Conservation (phyloP, 1,140 invertebrate species). For the Rhyacophila brunnea region DNA sequence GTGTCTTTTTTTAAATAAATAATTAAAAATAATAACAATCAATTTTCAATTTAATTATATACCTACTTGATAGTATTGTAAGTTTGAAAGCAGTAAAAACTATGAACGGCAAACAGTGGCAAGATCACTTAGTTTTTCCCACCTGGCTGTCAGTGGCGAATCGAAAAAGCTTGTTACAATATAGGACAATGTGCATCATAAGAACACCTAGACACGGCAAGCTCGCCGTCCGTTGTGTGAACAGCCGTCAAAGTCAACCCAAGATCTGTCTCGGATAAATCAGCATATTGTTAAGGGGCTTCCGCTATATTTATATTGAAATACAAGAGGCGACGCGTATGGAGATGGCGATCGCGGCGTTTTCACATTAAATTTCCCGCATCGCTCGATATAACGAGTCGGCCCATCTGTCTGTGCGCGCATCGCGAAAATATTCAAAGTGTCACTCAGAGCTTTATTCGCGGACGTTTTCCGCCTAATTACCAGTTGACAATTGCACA, state of each 20-base stretch:
- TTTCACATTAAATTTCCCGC: constrained; percentile 7
- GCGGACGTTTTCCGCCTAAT: too few relatives aligned
- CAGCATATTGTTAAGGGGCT: constrained; percentile 32
- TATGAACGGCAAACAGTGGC: too few relatives aligned
- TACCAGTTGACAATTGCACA: too few relatives aligned
- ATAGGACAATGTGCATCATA: constrained; percentile 5
- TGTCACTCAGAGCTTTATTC: too few relatives aligned
- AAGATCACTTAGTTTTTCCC: too few relatives aligned
- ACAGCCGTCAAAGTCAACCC: constrained; percentile 13
- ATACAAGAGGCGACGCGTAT: constrained; percentile 4
- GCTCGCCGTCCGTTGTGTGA: constrained; percentile 5
- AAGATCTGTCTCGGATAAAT: constrained; percentile 23
- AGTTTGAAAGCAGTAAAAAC: too few relatives aligned
- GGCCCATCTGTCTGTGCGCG: not conserved
- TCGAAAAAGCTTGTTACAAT: too few relatives aligned
- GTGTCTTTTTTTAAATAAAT: too few relatives aligned
- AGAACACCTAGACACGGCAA: constrained; percentile 15
- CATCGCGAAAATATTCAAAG: constrained; percentile 4
- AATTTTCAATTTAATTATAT: too few relatives aligned
- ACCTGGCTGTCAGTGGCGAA: too few relatives aligned
- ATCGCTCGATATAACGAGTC: constrained; percentile 1
- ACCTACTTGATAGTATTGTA: too few relatives aligned
- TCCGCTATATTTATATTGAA: constrained; percentile 14
- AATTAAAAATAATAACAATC: too few relatives aligned
- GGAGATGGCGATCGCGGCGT: constrained; percentile 14